A percentile compares a stretch with the other conserved stretches of the same genome.
phyloP scores from a whole-genome alignment of 2,113 vertebrate genomes.

The Cynopterus brachyotis region DNA sequence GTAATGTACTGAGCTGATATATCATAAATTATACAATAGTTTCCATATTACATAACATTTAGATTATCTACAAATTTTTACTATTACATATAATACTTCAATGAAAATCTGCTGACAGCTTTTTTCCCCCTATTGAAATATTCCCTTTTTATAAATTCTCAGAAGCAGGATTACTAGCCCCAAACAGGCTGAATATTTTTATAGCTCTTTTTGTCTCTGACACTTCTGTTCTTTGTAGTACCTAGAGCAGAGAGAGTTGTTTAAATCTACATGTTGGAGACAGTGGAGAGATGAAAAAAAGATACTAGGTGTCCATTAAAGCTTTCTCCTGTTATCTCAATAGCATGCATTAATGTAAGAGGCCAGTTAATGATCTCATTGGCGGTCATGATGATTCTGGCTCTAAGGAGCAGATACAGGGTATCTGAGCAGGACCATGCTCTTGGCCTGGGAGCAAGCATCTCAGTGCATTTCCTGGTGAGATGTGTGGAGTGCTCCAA shows the following conservation, averaged over 20 bases:
- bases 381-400: background rate
- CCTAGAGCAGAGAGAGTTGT: background rate
- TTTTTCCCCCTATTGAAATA: background rate
- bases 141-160: conserved; percentile 32
- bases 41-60: conserved; percentile 28
- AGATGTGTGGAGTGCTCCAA: background rate
- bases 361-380: background rate
- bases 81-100: conserved; percentile 12
- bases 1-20: background rate
- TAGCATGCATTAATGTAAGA: background rate
- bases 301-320: background rate
- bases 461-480: background rate
- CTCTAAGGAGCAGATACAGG: background rate
- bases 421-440: background rate
- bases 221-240: background rate
- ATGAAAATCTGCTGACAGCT: background rate
- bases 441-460: background rate
- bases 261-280: conserved; percentile 12
- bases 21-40: conserved; percentile 17
- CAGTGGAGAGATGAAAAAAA: background rate
- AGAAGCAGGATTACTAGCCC: background rate
- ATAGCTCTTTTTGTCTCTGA: background rate
- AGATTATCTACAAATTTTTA: conserved; percentile 23
- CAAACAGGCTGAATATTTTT: conserved; percentile 14
- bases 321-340: background rate